These are phyloP conservation scores for Premnoplex brunnescens DNA, from an alignment of 2,797 vertebrate genomes.

Conservation along the genomic window DNA sequence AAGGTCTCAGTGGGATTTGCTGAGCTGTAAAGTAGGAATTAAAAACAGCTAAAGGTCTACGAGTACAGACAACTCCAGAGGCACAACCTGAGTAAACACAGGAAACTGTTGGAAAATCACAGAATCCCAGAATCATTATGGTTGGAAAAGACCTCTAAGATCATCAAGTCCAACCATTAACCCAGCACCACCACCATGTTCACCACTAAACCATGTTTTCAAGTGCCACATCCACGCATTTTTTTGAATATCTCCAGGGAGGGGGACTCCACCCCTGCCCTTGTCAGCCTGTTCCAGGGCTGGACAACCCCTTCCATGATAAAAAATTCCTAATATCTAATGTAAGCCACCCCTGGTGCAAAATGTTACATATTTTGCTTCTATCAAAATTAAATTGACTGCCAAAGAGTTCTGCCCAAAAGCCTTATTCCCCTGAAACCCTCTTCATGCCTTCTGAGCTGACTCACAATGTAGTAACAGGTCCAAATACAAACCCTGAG, in stretches of 20 bases:
- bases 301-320: background rate
- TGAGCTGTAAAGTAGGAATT: background rate
- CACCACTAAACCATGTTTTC: background rate
- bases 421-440: background rate
- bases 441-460: background rate
- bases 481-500: background rate
- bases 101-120: background rate
- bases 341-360: background rate
- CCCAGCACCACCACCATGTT: background rate
- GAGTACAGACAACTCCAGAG: background rate
- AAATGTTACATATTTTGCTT: background rate
- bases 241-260: background rate
- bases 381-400: background rate
- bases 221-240: background rate
- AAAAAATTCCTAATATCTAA: background rate
- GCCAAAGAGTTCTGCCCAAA: background rate
- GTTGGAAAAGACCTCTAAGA: background rate
- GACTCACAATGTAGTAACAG: background rate
- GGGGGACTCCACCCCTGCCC: background rate
- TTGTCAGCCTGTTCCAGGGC: background rate
- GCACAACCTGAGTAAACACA: background rate
- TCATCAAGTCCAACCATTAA: background rate
- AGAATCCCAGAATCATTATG: background rate
- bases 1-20: background rate
- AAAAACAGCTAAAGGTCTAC: background rate